Base-by-base conservation (phyloP, 1,140 invertebrate genomes). In the Phymorhynchus buccinoides region DNA sequence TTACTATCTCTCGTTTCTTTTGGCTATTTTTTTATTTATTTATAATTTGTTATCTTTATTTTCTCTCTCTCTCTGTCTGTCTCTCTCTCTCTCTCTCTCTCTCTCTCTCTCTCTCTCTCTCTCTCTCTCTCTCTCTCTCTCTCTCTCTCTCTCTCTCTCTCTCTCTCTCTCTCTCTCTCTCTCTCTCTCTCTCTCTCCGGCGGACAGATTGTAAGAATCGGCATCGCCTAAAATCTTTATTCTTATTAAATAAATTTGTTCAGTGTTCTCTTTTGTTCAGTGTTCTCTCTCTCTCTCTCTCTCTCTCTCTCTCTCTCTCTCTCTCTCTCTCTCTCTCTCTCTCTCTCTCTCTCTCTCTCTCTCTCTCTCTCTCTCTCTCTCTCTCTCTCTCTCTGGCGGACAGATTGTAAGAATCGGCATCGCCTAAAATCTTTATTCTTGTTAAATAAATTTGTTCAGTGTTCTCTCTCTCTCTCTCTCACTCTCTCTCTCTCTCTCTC, bases 401-500 rank as follows among this genome's bases (percentile, higher is more conserved):
- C n/a, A n/a, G n/a, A n/a, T n/a, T n/a, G n/a, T n/a, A n/a, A n/a
- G n/a, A n/a, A n/a, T n/a, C n/a, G n/a, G n/a, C n/a, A n/a, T n/a
- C n/a, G n/a, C n/a, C n/a, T n/a, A n/a, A n/a, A n/a, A n/a, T n/a
- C n/a, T n/a, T n/a, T n/a, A n/a, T n/a, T n/a, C n/a, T n/a, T n/a
- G n/a, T n/a, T n/a, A n/a, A n/a, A n/a, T n/a, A n/a, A n/a, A n/a
- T n/a, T n/a, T n/a, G n/a, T n/a, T n/a, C n/a, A n/a, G n/a, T n/a
- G n/a, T n/a, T n/a, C n/a, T n/a, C n/a, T 77, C 73, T 77, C n/a
- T 32, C 73, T 77, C 73, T 32, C 73, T 77, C 73, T 32, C n/a
- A 4, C 56, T 62, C 18, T 22, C 27, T 22, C 56, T 62, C 3
- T 22, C 18, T 62, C 6, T 62, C 18, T 22, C n/a, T 32, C 12